Conservation (phyloP, 2,797 vertebrate genomes). For the Protonibea diacanthus region DNA sequence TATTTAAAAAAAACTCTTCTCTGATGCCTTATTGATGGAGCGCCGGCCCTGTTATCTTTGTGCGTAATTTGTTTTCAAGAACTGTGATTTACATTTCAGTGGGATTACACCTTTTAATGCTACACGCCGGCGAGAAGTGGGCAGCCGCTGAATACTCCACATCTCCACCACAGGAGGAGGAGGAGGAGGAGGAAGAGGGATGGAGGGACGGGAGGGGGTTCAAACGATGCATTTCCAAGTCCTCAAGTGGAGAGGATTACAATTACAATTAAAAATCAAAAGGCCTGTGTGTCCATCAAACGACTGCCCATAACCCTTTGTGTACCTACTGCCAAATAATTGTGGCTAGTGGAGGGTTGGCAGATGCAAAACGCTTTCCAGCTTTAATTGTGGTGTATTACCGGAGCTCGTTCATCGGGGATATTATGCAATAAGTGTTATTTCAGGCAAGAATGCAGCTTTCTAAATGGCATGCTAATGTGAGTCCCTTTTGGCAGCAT, state of each 20-base stretch:
- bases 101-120: conserved; percentile 95
- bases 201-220: conserved; percentile 80
- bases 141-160: conserved; percentile 82
- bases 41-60: conserved; percentile 88
- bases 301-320: conserved; percentile 84
- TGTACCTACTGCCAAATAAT: conserved; percentile 81
- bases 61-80: conserved; percentile 94
- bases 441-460: conserved; percentile 81
- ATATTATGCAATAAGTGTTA: conserved; percentile 88
- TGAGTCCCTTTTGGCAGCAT: conserved; percentile 79
- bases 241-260: conserved; percentile 91
- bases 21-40: conserved; percentile 86
- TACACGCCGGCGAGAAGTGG: conserved; percentile 87
- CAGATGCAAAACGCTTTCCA: conserved; percentile 79
- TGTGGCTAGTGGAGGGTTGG: conserved; percentile 66
- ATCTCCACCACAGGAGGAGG: conserved; percentile 71
- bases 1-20: conserved; percentile 62
- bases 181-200: conserved; percentile 25
- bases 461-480: conserved; percentile 86
- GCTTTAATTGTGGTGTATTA: conserved; percentile 81
- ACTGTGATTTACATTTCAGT: conserved; percentile 97
- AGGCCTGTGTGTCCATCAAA: conserved; percentile 87
- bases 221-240: conserved; percentile 89
- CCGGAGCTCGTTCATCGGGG: conserved; percentile 74
- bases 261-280: conserved; percentile 96